Evolutionary conservation across 2,797 vertebrate species (phyloP).

Genomic region (Astyanax mexicanus): DNA sequence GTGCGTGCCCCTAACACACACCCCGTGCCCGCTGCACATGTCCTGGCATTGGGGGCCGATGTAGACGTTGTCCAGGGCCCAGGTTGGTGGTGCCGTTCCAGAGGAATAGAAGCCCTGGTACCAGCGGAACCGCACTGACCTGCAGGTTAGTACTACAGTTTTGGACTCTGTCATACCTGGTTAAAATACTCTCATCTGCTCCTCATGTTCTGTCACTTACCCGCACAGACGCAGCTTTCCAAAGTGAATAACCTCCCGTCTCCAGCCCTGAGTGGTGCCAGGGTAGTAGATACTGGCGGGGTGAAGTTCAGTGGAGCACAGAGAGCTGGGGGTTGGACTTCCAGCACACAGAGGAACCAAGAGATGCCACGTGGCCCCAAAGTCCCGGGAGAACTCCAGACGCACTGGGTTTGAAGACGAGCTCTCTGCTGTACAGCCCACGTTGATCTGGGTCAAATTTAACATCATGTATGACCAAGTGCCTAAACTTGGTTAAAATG

Average conservation of each 20-base stretch:
- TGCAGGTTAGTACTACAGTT: background rate
- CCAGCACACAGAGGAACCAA: constrained; percentile 94
- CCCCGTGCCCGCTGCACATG: constrained; percentile 94
- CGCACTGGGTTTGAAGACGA: constrained; percentile 89
- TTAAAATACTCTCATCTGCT: background rate
- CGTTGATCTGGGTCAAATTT: constrained; percentile 84
- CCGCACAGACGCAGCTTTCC: constrained; percentile 94
- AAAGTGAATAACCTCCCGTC: constrained; percentile 92
- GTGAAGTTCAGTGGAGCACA: constrained; percentile 96
- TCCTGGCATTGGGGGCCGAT: constrained; percentile 96
- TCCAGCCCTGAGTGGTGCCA: constrained; percentile 94
- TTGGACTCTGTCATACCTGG: background rate
- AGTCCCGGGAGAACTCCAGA: constrained; percentile 94
- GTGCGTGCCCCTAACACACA: constrained; percentile 89
- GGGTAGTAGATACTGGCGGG: constrained; percentile 93
- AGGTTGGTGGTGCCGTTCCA: constrained; percentile 90
- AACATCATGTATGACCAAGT: background rate
- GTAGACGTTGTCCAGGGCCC: constrained; percentile 96
- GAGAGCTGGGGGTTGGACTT: constrained; percentile 87
- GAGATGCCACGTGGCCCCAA: constrained; percentile 97
- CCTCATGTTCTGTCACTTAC: constrained; percentile 74
- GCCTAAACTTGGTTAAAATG: background rate
- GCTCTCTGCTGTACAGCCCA: constrained; percentile 94
- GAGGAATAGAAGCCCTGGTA: constrained; percentile 94
- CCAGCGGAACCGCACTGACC: constrained; percentile 96